Conservation (phyloP, 2,113 vertebrate species). For the Paracanthobrama guichenoti region DNA sequence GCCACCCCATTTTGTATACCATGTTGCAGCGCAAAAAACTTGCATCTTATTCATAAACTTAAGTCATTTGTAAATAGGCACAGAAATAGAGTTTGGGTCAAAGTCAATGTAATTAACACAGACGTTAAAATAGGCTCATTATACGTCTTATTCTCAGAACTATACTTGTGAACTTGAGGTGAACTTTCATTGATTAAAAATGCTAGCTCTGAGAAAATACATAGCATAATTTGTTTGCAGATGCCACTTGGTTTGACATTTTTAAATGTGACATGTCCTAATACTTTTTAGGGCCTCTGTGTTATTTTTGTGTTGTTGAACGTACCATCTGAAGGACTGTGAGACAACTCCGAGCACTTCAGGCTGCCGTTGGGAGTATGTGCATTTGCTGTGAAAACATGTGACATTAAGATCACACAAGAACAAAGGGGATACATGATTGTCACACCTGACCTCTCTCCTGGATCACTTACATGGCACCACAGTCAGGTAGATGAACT, state of each 20-base stretch:
- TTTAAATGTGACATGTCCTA: background rate
- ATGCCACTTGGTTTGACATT: background rate
- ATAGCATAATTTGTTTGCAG: background rate
- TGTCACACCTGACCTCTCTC: background rate
- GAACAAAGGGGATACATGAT: background rate
- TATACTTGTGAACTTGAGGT: background rate
- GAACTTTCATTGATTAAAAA: background rate
- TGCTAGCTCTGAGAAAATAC: background rate
- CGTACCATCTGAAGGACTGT: constrained; percentile 63
- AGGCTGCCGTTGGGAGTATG: constrained; percentile 40
- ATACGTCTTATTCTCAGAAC: background rate
- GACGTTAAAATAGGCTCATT: background rate
- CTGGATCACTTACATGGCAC: constrained; percentile 74
- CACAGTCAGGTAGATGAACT: constrained; percentile 80
- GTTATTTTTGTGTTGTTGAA: background rate
- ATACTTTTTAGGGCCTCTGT: background rate
- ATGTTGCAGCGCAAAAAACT: background rate
- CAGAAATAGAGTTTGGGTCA: background rate
- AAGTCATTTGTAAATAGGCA: no score
- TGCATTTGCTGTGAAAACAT: constrained; percentile 6
- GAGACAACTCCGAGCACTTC: constrained; percentile 61
- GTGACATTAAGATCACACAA: background rate
- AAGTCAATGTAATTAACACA: background rate
- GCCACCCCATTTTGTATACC: background rate
- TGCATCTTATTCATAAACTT: background rate